Base-by-base conservation (phyloP, 2,797 vertebrate species). In the Xiphorhynchus erythropygius region DNA sequence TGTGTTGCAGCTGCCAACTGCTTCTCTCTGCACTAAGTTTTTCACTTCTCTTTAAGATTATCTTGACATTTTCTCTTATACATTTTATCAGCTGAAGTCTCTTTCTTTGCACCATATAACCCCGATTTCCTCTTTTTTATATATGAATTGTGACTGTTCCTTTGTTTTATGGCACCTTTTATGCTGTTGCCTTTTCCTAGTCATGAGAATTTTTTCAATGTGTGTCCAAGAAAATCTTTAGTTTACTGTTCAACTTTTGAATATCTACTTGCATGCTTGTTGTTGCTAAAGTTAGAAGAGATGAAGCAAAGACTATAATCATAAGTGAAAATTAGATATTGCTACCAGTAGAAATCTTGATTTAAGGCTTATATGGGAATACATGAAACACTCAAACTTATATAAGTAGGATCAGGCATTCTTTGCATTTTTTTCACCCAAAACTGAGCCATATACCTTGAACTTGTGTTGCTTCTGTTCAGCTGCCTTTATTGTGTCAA, bases 371-470 rank as follows among this genome's bases (percentile, higher is more conserved):
- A 84, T 46, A 52, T 88, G 76, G 47, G 24, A 90, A 75, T 88
- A 50, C 30, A 53, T 74, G 74, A 93, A 92, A 39, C 30, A 35
- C 15, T 83, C 13, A 33, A 32, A 82, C 84, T 64, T 76, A 10
- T 64, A 1, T 23, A 24, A 91, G 70, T 62, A 53, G 67, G 63
- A 70, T 88, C 52, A 70, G 42, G 24, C 82, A 56, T 95, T 93
- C 76, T 85, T 88, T 84, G 33, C 87, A 76, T 90, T 90, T 93
- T 95, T 95, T 93, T 25, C 10, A n/a, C 35, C 30, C 35, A 32
- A 0, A 76, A 28, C 35, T 81, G 83, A 92, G 53, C 76, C 15
- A 9, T 83, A 14, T 67, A 87, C 62, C 33, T 91, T 44, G 56
- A 39, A 35, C 37, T 90, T 55, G 2, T 57, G 33, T 52, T 89